Evolutionary conservation across 2,113 vertebrate species (phyloP).

Genomic region (Halcyon malimbica): DNA sequence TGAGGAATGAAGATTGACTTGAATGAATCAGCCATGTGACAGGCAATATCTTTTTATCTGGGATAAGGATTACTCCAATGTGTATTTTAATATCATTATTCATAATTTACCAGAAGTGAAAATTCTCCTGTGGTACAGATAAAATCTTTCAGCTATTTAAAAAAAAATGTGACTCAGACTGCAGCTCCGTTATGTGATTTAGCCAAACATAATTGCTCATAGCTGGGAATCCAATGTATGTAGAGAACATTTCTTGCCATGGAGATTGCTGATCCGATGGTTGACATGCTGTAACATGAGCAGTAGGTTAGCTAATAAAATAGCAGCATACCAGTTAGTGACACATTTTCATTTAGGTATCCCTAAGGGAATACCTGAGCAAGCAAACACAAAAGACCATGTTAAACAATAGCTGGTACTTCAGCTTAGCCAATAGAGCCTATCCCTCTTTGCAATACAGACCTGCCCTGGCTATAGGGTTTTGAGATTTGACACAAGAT

Average conservation of each 20-base stretch:
- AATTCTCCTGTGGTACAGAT: conserved; percentile 15
- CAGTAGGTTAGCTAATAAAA: background rate
- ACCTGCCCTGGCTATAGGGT: background rate
- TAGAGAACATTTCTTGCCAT: background rate
- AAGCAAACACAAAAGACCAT: background rate
- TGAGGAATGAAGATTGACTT: background rate
- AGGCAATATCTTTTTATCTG: background rate
- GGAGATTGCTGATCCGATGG: background rate
- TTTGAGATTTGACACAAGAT: background rate
- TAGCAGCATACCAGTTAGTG: background rate
- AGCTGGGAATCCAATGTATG: background rate
- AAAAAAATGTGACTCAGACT: conserved; percentile 43
- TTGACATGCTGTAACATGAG: background rate
- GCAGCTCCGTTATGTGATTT: background rate
- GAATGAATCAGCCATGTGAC: background rate
- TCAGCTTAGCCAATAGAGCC: background rate
- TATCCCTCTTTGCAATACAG: background rate
- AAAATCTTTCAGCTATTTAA: conserved; percentile 40
- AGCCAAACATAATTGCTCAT: conserved; percentile 8
- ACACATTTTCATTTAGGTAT: background rate
- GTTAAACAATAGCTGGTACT: background rate
- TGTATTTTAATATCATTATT: conserved; percentile 44
- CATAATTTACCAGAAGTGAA: conserved; percentile 32
- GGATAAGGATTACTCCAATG: background rate
- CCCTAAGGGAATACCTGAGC: background rate